These are phyloP conservation scores for Tinea semifulvella DNA, from an alignment of 2,888 invertebrate species.

Conservation along the genomic window DNA sequence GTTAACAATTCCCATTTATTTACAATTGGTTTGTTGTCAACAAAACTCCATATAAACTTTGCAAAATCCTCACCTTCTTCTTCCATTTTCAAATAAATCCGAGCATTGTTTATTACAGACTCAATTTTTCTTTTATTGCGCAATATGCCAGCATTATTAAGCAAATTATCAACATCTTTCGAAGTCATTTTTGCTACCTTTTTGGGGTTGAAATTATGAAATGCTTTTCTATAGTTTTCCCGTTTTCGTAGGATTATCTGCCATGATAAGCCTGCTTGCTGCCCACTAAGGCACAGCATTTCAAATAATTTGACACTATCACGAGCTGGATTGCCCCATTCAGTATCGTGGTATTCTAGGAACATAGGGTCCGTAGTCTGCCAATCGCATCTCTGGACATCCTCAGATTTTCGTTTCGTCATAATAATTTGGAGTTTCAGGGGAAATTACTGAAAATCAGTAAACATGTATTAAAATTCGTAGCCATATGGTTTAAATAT, in stretches of 20 bases:
- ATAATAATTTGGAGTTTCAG: too few relatives aligned
- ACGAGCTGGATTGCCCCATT: conserved; percentile 15
- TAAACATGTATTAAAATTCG: too few relatives aligned
- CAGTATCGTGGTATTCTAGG: conserved; percentile 15
- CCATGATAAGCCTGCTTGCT: conserved; percentile 17
- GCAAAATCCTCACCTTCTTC: conserved; percentile 10
- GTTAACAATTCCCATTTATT: conserved; percentile 11
- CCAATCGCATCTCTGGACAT: conserved; percentile 13
- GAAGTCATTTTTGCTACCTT: not conserved
- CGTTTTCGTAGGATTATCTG: conserved; percentile 13
- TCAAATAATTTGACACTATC: conserved; percentile 12
- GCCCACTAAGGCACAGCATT: conserved; percentile 15
- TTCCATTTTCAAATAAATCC: conserved; percentile 6
- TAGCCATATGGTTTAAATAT: too few relatives aligned
- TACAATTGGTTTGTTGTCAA: conserved; percentile 8
- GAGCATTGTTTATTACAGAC: conserved; percentile 15
- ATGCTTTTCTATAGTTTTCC: conserved; percentile 10
- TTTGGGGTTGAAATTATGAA: conserved; percentile 10
- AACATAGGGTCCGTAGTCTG: conserved; percentile 4
- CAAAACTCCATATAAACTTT: conserved; percentile 15
- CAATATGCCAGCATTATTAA: conserved; percentile 13
- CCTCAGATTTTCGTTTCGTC: conserved; percentile 5
- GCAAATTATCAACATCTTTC: not conserved
- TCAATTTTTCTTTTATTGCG: conserved; percentile 14
- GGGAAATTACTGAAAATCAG: too few relatives aligned